phyloP scores from a whole-genome alignment of 2,797 vertebrate species.

The Kryptolebias ocellatus region DNA sequence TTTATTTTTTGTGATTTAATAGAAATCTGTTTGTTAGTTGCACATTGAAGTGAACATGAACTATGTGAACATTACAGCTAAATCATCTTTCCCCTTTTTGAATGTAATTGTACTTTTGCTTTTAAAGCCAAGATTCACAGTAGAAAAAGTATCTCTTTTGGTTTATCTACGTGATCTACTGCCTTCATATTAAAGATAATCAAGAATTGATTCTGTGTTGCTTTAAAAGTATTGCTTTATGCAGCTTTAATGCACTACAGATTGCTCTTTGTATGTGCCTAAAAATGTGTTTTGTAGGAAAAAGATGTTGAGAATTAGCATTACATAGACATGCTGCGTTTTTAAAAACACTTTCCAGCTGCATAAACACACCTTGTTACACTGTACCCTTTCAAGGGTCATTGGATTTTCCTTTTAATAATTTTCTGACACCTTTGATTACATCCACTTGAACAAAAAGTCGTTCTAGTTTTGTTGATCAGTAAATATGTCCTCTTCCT shows the following conservation, averaged over 20 bases:
- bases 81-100: conserved; percentile 28
- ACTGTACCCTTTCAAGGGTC: conserved; percentile 26
- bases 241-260: conserved; percentile 63
- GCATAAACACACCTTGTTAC: conserved; percentile 34
- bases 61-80: conserved; percentile 11
- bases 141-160: conserved; percentile 10
- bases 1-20: background rate
- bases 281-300: conserved; percentile 61
- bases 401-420: conserved; percentile 23
- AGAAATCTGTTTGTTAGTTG: conserved; percentile 7
- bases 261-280: conserved; percentile 72
- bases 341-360: conserved; percentile 43
- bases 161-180: background rate
- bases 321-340: conserved; percentile 59
- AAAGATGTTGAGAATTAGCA: conserved; percentile 24
- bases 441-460: conserved; percentile 32
- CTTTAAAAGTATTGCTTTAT: conserved; percentile 41
- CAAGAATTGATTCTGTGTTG: conserved; percentile 26
- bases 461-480: conserved; percentile 27
- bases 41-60: conserved; percentile 18
- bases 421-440: conserved; percentile 23
- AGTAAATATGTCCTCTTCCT: conserved; percentile 36
- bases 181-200: conserved; percentile 29
- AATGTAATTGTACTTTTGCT: conserved; percentile 43
- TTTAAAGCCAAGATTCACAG: conserved; percentile 18